Base-by-base conservation (phyloP, 2,113 vertebrate species). In the Cyanoderma ruficeps region DNA sequence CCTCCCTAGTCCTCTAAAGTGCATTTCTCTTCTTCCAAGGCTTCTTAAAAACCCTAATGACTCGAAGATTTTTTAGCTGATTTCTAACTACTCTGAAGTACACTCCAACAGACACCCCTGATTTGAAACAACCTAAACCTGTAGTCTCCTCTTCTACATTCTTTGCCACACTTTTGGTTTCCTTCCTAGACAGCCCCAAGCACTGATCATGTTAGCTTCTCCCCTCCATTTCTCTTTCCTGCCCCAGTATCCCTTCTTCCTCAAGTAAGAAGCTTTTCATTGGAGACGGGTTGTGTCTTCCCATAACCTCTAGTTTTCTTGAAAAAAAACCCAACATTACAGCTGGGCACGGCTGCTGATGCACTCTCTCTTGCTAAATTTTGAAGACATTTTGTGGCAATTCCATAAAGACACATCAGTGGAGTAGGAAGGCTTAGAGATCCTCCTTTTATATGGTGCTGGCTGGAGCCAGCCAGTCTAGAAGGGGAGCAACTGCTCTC, bases 101-200 rank as follows among this genome's bases (percentile, higher is more conserved):
- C 69, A 80, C 42, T 61, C 30, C 64, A 87, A 23, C 30, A 74
- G 75, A 69, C 13, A 23, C 4, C 30, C 15, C 35, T 31, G 27
- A 21, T 30, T 67, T 67, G 50, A 90, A 95, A 59, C 20, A 55
- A 86, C 3, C 18, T 57, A 89, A 15, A 53, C 21, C 19, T 80
- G 67, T 24, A 59, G 24, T 11, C 13, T 72, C 13, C 22, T 60
- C 44, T 56, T 84, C 49, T 74, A 65, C 46, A 65, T 71, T 88
- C 55, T 63, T 70, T 28, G 22, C 20, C 41, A 57, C 11, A 53
- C 15, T 30, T 67, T 42, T 0, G 0, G 3, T 31, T 79, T 64
- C 39, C 42, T 86, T 61, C 33, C 63, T 35, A 46, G 7, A 56
- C 47, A 83, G 12, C 13, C 46, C 24, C 33, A 14, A 56, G 30